Evolutionary conservation across 2,113 vertebrate genomes (phyloP), one percentile per base, ranked within the genome.

Genomic region (Grus americana): DNA sequence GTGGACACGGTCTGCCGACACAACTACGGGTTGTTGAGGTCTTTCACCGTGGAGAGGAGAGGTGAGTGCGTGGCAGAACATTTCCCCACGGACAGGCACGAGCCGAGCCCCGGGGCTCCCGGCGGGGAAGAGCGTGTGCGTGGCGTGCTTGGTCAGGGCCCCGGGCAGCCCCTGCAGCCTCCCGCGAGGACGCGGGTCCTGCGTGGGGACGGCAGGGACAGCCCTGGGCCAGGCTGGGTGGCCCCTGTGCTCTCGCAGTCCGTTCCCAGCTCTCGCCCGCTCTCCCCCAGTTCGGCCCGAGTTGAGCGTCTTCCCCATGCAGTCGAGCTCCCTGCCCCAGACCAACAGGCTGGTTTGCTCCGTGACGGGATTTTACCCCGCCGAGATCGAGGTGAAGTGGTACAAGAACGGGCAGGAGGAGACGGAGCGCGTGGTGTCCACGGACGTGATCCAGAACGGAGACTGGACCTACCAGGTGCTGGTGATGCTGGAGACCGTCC

Each of bases 271-370:
- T 6, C n/a, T 5, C 14, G 3, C 21, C 11, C n/a, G 0, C 55
- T 63, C n/a, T 24, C 30, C 16, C 47, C 26, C 88, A 91, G 88
- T 84, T 17, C 19, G 15, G 20, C 29, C 67, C 52, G 0, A 36
- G 47, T n/a, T 68, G 26, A 0, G 1, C 1, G 0, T 92, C 21
- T 23, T 0, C 30, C 70, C 83, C 0, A 0, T 70, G 76, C 76
- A 55, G 70, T 87, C 90, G 5, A 9, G 90, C 32, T 87, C 90
- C 7, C 62, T 68, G 62, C 47, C 76, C 18, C 40, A 68, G 27
- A 49, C 6, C 14, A 3, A 75, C 89, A 18, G 44, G n/a, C 57
- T 75, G 68, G 30, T 42, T 9, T 71, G 79, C 5, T 1, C 1
- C n/a, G n/a, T 54, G 62, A 47, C 1, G 68, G 67, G 1, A 0